Base-by-base conservation (phyloP, 1,140 invertebrate species). In the Panulirus ornatus region DNA sequence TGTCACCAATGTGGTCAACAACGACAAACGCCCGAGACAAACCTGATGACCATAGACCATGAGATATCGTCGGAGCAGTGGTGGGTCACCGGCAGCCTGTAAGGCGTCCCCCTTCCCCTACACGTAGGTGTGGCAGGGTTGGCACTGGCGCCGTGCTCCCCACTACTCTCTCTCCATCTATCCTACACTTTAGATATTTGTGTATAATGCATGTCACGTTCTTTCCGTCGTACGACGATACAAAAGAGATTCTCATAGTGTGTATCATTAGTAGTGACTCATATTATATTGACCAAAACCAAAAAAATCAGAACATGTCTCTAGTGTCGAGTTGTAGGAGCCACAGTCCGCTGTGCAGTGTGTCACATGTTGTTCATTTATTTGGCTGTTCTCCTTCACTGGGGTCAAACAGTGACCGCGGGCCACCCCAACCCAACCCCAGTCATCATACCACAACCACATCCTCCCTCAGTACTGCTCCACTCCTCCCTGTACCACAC, bases 201-300 rank as follows among this genome's bases (percentile, higher is more conserved):
- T 84, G 83, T 84, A 84, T 84, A 84, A 84, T 84, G 66, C 83
- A 84, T 84, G 83, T 84, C 83, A 47, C 83, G 78, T 81, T 84
- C 44, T 84, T 84, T 73, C 83, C 36, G 83, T 84, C 83, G 66
- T 51, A 47, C 44, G 30, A 44, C 83, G 83, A 73, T 66, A 70
- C 70, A 70, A 51, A 84, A 63, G 66, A 84, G 83, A 84, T 84
- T 84, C 83, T 84, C 83, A 84, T 84, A 84, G 83, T 84, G 44
- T 84, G 63, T 84, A 84, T 47, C 66, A 84, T 70, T 84, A 71
- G 83, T 84, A 84, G 83, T 73, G 83, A 84, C 83, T 84, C 66
- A 40, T 78, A 44, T 78, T 40, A 6, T 38, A 78, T 14, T 78
- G 40, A 47, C 40, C 40, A 44, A 78, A 71, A 71, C 36, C n/a